These are phyloP conservation scores for Euschistus heros DNA, from an alignment of 1,140 invertebrate species.

Conservation along the genomic window DNA sequence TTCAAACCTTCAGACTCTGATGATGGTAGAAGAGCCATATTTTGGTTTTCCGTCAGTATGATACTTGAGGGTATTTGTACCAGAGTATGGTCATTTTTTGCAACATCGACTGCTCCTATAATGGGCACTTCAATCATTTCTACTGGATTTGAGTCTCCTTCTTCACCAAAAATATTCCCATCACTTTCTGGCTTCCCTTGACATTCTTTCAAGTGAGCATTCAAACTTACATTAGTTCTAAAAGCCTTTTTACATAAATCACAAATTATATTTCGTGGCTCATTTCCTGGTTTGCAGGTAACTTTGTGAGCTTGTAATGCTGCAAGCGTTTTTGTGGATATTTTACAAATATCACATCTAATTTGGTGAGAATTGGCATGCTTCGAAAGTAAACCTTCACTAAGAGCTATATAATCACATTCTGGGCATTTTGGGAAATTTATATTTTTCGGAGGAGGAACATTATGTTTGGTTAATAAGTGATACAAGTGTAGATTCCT, in stretches of 20 bases:
- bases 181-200: background rate
- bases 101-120: constrained; percentile 10
- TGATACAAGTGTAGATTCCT: constrained; percentile 68
- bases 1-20: constrained; percentile 28
- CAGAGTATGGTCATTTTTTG: constrained; percentile 23
- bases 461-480: constrained; percentile 65
- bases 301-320: constrained; percentile 18
- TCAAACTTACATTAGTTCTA: constrained; percentile 49
- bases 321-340: constrained; percentile 36
- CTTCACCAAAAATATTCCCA: background rate
- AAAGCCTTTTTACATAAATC: constrained; percentile 56
- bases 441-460: constrained; percentile 56
- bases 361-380: constrained; percentile 40
- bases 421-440: constrained; percentile 62
- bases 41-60: constrained; percentile 23
- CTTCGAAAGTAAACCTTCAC: constrained; percentile 50
- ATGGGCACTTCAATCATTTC: constrained; percentile 28
- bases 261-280: constrained; percentile 44
- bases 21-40: constrained; percentile 23
- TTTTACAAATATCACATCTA: constrained; percentile 39
- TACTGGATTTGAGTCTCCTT: constrained; percentile 10
- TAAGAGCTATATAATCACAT: constrained; percentile 62
- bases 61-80: constrained; percentile 26
- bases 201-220: constrained; percentile 44
- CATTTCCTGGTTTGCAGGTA: constrained; percentile 21